Evolutionary conservation across 2,113 vertebrate genomes (phyloP).

Genomic region (Phylloscopus whistleri): DNA sequence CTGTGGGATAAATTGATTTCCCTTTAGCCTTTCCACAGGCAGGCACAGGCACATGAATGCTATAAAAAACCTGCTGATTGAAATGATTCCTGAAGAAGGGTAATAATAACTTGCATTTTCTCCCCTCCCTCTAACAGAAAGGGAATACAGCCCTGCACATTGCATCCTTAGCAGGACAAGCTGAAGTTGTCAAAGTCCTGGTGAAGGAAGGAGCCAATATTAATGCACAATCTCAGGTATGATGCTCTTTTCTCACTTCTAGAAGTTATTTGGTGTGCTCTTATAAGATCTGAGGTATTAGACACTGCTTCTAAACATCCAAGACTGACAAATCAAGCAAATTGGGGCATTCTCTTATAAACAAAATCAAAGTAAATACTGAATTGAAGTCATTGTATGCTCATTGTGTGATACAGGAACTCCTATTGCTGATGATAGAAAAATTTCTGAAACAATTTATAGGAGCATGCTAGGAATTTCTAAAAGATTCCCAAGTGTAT

Average conservation of each 20-base stretch:
- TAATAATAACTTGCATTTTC: not conserved
- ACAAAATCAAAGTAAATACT: not conserved
- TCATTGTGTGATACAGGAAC: not conserved
- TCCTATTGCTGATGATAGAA: fast-evolving
- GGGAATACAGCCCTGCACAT: conserved; percentile 99
- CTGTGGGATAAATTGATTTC: not conserved
- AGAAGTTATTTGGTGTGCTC: not conserved
- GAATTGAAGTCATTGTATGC: not conserved
- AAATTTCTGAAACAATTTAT: not conserved
- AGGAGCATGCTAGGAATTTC: not conserved
- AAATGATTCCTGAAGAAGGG: not conserved
- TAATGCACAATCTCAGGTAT: conserved; percentile 94
- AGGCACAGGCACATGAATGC: not conserved
- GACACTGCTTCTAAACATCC: not conserved
- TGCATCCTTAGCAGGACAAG: conserved; percentile 92
- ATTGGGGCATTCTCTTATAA: not conserved
- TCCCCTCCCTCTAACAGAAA: conserved; percentile 76
- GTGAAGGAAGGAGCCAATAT: conserved; percentile 93
- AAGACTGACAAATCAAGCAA: not conserved
- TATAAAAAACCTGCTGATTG: not conserved
- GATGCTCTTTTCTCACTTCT: not conserved
- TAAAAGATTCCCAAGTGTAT: not conserved
- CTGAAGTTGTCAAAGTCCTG: conserved; percentile 90
- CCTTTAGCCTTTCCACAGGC: not conserved
- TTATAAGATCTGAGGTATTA: not conserved